These are phyloP conservation scores for Dicaeum eximium DNA, from an alignment of 2,113 vertebrate species.

Conservation along the genomic window DNA sequence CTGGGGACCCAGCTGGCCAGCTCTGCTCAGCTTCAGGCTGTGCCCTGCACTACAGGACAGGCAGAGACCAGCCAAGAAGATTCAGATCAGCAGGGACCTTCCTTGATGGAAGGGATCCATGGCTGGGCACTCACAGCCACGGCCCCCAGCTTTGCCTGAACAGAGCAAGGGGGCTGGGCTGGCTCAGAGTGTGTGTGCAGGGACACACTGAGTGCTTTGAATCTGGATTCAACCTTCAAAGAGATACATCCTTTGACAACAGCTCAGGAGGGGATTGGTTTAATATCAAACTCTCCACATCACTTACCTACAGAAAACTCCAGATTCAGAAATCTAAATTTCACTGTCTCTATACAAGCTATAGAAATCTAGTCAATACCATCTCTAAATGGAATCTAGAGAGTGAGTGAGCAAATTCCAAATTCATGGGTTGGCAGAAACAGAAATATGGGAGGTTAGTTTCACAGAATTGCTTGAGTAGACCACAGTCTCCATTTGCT, in stretches of 20 bases:
- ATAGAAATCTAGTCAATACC: neutral
- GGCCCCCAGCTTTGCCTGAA: neutral
- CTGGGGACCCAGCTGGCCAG: neutral
- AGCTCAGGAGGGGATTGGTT: neutral
- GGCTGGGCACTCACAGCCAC: fast-evolving
- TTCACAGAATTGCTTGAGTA: neutral
- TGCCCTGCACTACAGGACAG: neutral
- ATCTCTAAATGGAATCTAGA: neutral
- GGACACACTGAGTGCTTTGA: neutral
- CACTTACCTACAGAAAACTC: neutral
- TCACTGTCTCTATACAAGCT: neutral
- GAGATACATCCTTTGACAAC: neutral
- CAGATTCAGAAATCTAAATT: neutral
- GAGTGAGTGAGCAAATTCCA: neutral
- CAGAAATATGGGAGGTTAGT: neutral
- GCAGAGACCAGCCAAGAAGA: neutral
- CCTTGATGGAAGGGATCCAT: neutral
- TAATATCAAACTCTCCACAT: neutral
- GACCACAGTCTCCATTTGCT: neutral
- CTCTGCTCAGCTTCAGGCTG: neutral
- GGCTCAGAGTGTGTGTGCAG: neutral
- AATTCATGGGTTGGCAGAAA: neutral
- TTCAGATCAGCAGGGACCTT: neutral
- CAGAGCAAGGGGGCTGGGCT: neutral
- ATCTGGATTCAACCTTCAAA: neutral